Conservation (phyloP, 2,888 invertebrate genomes). For the Dynastes tityus region DNA sequence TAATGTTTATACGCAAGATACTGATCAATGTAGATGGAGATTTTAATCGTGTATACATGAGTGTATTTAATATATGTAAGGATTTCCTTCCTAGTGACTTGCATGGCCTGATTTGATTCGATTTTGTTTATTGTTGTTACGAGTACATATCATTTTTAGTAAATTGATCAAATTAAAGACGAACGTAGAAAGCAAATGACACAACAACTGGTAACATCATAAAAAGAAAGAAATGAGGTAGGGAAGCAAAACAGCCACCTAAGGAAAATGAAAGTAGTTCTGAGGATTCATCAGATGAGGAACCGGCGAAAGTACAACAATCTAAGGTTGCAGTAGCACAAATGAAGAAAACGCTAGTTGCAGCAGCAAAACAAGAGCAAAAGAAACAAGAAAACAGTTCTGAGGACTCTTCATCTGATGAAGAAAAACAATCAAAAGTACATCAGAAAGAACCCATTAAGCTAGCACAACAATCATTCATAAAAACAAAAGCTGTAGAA, state of each 20-base stretch:
- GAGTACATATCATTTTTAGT: too few species aligned
- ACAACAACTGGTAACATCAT: too few species aligned
- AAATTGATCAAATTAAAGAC: too few species aligned
- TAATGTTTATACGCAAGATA: too few species aligned
- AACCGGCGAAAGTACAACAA: conserved; percentile 50
- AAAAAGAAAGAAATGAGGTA: too few species aligned
- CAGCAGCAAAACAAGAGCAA: conserved; percentile 14
- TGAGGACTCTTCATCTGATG: conserved; percentile 63
- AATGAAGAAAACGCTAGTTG: conserved; percentile 47
- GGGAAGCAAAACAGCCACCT: conserved; percentile 47
- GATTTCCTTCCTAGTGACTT: too few species aligned
- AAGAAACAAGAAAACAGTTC: conserved; percentile 58
- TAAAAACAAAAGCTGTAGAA: conserved; percentile 16
- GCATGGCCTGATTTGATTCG: too few species aligned
- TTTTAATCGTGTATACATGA: too few species aligned
- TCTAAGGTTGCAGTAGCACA: conserved; percentile 44
- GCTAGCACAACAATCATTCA: neutral
- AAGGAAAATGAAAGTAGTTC: conserved; percentile 59
- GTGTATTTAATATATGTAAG: too few species aligned
- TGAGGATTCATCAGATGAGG: conserved; percentile 61
- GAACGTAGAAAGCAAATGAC: too few species aligned
- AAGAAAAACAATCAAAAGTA: conserved; percentile 59
- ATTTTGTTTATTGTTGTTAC: too few species aligned
- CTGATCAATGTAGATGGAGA: too few species aligned
- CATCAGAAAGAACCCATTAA: conserved; percentile 56